Evolutionary conservation across 2,888 invertebrate genomes (phyloP).

Genomic region (Scaptomyza flava): DNA sequence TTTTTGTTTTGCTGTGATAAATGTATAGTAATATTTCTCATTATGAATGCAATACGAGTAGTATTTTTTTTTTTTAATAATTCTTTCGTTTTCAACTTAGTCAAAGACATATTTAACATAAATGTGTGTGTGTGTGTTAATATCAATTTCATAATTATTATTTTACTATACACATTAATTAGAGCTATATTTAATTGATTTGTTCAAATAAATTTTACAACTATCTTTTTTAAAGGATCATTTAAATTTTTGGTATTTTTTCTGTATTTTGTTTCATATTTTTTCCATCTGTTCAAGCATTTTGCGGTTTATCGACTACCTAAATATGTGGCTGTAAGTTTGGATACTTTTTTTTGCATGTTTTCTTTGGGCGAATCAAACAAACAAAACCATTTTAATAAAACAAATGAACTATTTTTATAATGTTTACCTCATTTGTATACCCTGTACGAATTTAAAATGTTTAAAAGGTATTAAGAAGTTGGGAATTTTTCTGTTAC

Average conservation of each 20-base stretch:
- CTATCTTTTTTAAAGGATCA: conserved; percentile 44
- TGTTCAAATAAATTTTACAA: conserved; percentile 63
- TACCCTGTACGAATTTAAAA: not conserved
- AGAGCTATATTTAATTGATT: conserved; percentile 70
- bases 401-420: conserved; percentile 39
- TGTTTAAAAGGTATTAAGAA: not conserved
- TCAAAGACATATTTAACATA: conserved; percentile 48
- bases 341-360: not conserved
- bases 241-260: conserved; percentile 23
- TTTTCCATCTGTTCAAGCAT: conserved; percentile 41
- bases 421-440: conserved; percentile 18
- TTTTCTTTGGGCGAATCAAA: conserved; percentile 33
- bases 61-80: conserved; percentile 18
- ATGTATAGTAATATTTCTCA: conserved; percentile 38
- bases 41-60: conserved; percentile 41
- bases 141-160: conserved; percentile 66
- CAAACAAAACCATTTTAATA: conserved; percentile 27
- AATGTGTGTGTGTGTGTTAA: conserved; percentile 39
- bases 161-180: conserved; percentile 75
- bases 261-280: conserved; percentile 2
- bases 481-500: not conserved
- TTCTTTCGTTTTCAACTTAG: conserved; percentile 33
- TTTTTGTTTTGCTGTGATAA: conserved; percentile 33
- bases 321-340: conserved; percentile 39
- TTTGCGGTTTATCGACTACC: conserved; percentile 39